These are phyloP conservation scores for Xenopus petersii DNA, from an alignment of 2,797 vertebrate genomes.

Conservation along the genomic window DNA sequence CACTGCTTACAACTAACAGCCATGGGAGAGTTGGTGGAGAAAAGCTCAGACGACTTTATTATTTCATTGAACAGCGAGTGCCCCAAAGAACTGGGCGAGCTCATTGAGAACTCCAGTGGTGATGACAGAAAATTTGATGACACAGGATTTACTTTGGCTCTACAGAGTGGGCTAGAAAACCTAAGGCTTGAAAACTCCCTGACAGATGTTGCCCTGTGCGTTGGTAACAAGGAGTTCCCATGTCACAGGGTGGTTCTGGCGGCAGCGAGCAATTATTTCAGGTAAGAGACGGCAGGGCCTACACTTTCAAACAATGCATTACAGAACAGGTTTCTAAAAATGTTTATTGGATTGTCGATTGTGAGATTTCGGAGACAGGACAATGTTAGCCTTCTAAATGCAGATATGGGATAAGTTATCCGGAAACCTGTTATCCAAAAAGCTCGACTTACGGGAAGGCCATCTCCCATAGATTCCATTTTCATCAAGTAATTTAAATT, in stretches of 20 bases:
- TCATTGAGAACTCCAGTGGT: conserved; percentile 67
- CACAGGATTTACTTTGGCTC: conserved; percentile 70
- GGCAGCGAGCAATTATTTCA: conserved; percentile 95
- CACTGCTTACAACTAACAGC: conserved; percentile 50
- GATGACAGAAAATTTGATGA: conserved; percentile 78
- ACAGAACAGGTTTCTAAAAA: not conserved
- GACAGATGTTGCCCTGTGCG: conserved; percentile 82
- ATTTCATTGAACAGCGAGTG: conserved; percentile 56
- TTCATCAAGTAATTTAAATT: too few relatives aligned
- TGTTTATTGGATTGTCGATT: too few relatives aligned
- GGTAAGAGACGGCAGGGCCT: conserved; percentile 65
- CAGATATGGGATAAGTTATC: too few relatives aligned
- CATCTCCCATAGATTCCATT: too few relatives aligned
- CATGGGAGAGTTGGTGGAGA: conserved; percentile 72
- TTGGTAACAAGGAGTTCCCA: conserved; percentile 82
- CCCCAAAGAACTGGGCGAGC: conserved; percentile 57
- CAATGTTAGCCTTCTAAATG: too few relatives aligned
- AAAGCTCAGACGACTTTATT: conserved; percentile 62
- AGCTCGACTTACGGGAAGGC: too few relatives aligned
- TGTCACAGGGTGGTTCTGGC: conserved; percentile 91
- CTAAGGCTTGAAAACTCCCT: conserved; percentile 78
- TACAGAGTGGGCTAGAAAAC: conserved; percentile 76
- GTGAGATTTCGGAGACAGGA: not conserved
- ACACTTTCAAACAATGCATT: not conserved
- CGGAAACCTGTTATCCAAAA: too few relatives aligned